Evolutionary conservation across 2,888 invertebrate genomes (phyloP).

Genomic region (Tenthredo scrophulariae): DNA sequence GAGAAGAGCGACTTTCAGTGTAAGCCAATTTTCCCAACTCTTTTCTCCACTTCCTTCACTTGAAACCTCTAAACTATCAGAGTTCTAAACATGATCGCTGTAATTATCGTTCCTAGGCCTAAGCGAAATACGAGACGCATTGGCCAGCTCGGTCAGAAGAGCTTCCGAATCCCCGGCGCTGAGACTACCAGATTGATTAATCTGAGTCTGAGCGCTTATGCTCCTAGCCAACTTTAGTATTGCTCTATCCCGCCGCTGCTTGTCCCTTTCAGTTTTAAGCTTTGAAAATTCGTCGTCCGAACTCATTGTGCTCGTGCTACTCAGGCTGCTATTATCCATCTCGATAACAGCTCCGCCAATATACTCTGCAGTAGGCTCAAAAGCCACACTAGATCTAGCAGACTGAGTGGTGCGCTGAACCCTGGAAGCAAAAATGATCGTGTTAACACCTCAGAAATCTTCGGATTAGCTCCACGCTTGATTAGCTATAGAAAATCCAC

Average conservation of each 20-base stretch:
- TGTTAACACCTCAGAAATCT: neutral
- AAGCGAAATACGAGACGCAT: constrained; percentile 65
- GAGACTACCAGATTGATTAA: constrained; percentile 52
- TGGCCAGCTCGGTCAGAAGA: constrained; percentile 68
- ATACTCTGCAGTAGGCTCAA: constrained; percentile 59
- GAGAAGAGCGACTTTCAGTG: no score
- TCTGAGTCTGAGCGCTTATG: constrained; percentile 78
- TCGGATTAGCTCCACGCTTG: neutral
- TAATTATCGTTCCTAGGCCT: constrained; percentile 57
- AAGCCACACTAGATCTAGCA: constrained; percentile 65
- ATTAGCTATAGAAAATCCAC: neutral
- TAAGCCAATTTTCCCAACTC: neutral
- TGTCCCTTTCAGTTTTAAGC: constrained; percentile 84
- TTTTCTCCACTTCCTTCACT: neutral
- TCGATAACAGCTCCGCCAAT: neutral
- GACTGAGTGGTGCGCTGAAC: constrained; percentile 66
- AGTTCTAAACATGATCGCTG: constrained; percentile 52
- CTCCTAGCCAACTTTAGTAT: constrained; percentile 83
- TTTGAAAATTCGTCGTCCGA: constrained; percentile 86
- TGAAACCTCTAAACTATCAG: neutral
- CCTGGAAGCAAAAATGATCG: constrained; percentile 58
- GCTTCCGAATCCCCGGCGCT: constrained; percentile 64
- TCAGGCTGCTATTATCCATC: constrained; percentile 56
- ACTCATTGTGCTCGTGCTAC: constrained; percentile 59
- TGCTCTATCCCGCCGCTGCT: constrained; percentile 84